Evolutionary conservation across 2,797 vertebrate genomes (phyloP), one percentile per base, ranked within the genome.

Genomic region (Acipenser oxyrinchus): DNA sequence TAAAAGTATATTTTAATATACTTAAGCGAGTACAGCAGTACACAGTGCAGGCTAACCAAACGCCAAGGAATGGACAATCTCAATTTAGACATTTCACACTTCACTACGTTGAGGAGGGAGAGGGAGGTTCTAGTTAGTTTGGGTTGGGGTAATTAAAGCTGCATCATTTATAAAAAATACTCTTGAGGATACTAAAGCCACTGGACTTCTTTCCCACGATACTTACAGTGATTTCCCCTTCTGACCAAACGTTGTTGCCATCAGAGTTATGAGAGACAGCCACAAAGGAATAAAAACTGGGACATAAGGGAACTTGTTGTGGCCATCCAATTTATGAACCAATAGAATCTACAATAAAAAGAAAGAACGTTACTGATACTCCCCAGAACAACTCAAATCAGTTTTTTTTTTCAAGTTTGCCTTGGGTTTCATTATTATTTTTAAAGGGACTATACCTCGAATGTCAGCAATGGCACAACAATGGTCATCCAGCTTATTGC

Each of bases 141-240:
- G 37, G 37, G 37, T 37, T 37, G 37, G 37, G 37, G 4, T 37
- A n/a, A 37, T 37, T 18, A 37, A 37, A 37, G 37, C 37, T 37
- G 37, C 4, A 37, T 37, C 37, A 37, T 37, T 37, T 37, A 37
- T 37, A 37, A 37, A 37, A 37, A 37, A 37, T 37, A 37, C 37
- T 37, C 37, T 37, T 37, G 37, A 37, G 37, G 37, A 37, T 37
- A 37, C 37, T 37, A 37, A 37, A 37, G 37, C 37, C 5, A 37
- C 37, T 37, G 4, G 37, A 4, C 37, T 37, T 37, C 37, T 37
- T 37, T 37, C 37, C 37, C 37, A 37, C 8, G 15, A 67, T 73
- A 95, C 96, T 86, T 88, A 98, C 96, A 99, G 83, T 98, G 96
- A 87, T 99, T 99, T 48, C 96, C 96, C 96, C 79, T 99, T 99